Base-by-base conservation (phyloP, 1,140 invertebrate species). In the Lucilia cuprina region DNA sequence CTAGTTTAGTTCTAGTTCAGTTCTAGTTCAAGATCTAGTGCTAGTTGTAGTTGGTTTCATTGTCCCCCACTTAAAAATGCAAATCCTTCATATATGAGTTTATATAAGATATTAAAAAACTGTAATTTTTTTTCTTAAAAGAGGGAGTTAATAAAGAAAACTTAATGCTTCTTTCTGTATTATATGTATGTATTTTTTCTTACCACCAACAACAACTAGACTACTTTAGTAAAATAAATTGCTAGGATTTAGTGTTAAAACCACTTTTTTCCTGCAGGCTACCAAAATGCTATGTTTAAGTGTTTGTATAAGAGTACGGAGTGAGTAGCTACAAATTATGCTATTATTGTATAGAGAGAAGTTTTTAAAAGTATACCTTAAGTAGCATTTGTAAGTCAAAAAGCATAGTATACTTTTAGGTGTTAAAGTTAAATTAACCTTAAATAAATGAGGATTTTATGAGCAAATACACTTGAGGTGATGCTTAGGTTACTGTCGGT, bases 371-470 rank as follows among this genome's bases (percentile, higher is more conserved):
- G 65, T 21, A 70, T 70, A 70, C 65, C 65, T 70, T 70, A 70
- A 70, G 65, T 70, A 70, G 65, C 65, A 70, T 70, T 70, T 70
- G 21, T 70, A 70, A 70, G 65, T 70, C 65, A 70, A 70, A 70
- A 70, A 70, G n/a, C 65, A 70, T 21, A 78, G 77, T 14, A 80
- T 80, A 80, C 77, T 80, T 80, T 49, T 80, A 80, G 41, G 77
- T 80, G 77, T 80, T 80, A 80, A 30, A 80, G 21, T 49, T 78
- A 47, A 41, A 80, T 80, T 80, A 80, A 80, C 65, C 65, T 70
- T 70, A 70, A 70, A 70, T 70, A 70, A 70, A 70, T 21, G n/a
- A 19, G n/a, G 25, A 70, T 70, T 70, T 70, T 70, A 70, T 70
- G 21, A 21, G n/a, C 65, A 10, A 30, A 70, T 70, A 70, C 65